Evolutionary conservation across 2,888 invertebrate species (phyloP).

Genomic region (Netelia virgata): DNA sequence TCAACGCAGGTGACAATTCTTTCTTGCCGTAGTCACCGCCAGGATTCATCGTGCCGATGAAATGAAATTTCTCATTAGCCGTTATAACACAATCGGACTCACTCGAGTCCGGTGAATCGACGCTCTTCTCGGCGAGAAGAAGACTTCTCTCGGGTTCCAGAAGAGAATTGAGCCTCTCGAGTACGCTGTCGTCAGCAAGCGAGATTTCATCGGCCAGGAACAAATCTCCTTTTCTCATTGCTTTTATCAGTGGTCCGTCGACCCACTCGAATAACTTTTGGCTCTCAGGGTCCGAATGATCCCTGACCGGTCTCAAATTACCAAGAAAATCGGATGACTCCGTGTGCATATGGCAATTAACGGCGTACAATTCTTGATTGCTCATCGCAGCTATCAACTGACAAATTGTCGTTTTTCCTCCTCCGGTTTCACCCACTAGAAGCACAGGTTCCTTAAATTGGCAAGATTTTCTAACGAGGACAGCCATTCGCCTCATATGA

Average conservation of each 20-base stretch:
- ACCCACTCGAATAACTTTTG: conserved; percentile 97
- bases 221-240: conserved; percentile 95
- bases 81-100: conserved; percentile 87
- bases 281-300: conserved; percentile 86
- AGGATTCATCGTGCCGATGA: conserved; percentile 99
- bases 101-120: conserved; percentile 85
- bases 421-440: conserved; percentile 98
- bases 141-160: conserved; percentile 96
- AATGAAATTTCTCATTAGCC: conserved; percentile 91
- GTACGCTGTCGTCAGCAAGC: conserved; percentile 98
- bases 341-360: conserved; percentile 99
- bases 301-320: conserved; percentile 95
- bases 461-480: conserved; percentile 93
- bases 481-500: conserved; percentile 93
- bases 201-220: conserved; percentile 99
- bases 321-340: conserved; percentile 99
- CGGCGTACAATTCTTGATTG: conserved; percentile 89
- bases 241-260: conserved; percentile 96
- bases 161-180: conserved; percentile 98
- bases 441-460: conserved; percentile 97
- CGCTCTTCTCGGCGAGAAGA: conserved; percentile 95
- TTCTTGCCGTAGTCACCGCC: conserved; percentile 99
- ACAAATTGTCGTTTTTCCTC: conserved; percentile 98
- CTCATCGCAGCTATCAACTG: conserved; percentile 93
- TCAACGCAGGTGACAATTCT: conserved; percentile 97